Base-by-base conservation (phyloP, 1,140 invertebrate species). In the Sarcophaga peregrina region DNA sequence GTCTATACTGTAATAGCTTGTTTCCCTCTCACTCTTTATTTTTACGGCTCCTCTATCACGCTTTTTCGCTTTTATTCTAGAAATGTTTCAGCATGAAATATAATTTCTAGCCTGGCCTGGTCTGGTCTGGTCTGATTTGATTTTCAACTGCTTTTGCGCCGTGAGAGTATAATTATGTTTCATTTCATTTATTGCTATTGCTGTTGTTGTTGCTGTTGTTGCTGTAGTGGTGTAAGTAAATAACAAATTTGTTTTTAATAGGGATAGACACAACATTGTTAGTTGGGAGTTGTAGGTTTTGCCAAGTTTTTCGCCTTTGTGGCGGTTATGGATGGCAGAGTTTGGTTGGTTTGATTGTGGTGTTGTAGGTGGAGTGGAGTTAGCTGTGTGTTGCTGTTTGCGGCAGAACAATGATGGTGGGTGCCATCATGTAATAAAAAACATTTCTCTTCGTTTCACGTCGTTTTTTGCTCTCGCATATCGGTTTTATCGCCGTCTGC, bases 101-200 rank as follows among this genome's bases (percentile, higher is more conserved):
- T 37, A 37, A 37, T 37, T 37, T 37, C 25, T 37, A 37, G 25
- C 25, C 25, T 37, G 25, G 25, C 4, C 25, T 37, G 25, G 25
- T 37, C 25, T 37, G 25, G 25, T 37, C 25, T 37, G 25, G 25
- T 37, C 25, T 37, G 1, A 20, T 20, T 17, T 25, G 62, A 20
- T 20, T 37, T 68, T 25, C 62, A 68, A 68, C 62, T 68, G 62
- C n/a, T 68, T 68, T 20, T 68, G 62, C 62, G 62, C 62, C 17
- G 62, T 68, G 62, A 68, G 62, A 68, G 62, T 25, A n/a, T 68
- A 68, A 68, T 68, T 68, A 68, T 68, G 62, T 68, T 68, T 9
- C 62, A 20, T 37, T n/a, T 15, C 52, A 58, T 15, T 13, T 58
- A 0, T 58, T n/a, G 54, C n/a, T n/a, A n/a, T 58, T 8, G 10